Percentiles rank a stretch among this genome's conserved stretches.
Evolutionary conservation across 2,797 vertebrate species (phyloP).

Genomic region (Periparus ater): DNA sequence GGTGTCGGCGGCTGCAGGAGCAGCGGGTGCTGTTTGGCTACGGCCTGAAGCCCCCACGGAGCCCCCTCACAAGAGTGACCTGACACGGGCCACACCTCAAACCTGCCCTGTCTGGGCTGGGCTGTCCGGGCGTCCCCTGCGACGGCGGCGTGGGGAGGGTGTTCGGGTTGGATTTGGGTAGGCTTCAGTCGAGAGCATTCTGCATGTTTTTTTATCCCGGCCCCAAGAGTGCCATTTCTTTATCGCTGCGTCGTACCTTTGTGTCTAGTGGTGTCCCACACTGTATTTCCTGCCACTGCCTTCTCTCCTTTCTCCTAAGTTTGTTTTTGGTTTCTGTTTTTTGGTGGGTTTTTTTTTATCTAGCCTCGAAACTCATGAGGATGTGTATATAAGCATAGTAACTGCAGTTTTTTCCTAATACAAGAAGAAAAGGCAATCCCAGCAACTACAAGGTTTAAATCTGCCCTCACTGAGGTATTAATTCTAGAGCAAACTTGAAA

Average conservation of each 20-base stretch:
- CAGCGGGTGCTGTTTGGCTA: accelerated
- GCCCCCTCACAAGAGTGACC: neutral
- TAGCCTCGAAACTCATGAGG: neutral
- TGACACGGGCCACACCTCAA: neutral
- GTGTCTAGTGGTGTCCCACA: accelerated
- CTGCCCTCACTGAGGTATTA: neutral
- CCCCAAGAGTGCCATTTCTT: neutral
- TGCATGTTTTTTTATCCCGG: accelerated
- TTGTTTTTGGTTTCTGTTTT: neutral
- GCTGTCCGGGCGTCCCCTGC: neutral
- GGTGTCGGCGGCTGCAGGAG: neutral
- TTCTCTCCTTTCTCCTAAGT: neutral
- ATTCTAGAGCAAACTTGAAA: neutral
- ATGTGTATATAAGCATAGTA: neutral
- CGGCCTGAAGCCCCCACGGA: neutral
- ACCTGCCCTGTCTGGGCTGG: neutral
- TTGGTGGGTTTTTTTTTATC: no score
- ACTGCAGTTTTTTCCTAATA: neutral
- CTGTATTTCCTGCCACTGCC: neutral
- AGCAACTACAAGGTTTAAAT: neutral
- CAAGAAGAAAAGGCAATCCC: neutral
- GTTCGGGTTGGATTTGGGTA: accelerated
- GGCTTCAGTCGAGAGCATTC: accelerated
- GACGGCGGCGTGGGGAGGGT: no score
- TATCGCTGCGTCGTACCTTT: accelerated